Percentiles rank a stretch among this genome's conserved stretches.
Conservation (phyloP, 1,140 invertebrate genomes). For the Ruditapes philippinarum region DNA sequence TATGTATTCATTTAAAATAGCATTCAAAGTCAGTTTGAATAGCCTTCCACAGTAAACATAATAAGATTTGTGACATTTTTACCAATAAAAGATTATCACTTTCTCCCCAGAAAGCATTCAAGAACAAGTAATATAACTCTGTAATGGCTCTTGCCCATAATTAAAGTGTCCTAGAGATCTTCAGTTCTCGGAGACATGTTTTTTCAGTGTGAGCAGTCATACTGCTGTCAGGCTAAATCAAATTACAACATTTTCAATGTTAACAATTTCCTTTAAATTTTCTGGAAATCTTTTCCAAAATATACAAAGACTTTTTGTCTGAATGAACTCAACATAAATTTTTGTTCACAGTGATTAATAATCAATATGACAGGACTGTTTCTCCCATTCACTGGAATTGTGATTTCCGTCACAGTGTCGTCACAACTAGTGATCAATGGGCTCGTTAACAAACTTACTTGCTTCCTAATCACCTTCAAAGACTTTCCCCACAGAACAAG, state of each 20-base stretch:
- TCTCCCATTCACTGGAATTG: not conserved
- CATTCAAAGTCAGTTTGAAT: too few species aligned
- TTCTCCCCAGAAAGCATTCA: not conserved
- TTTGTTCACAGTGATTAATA: constrained; percentile 51
- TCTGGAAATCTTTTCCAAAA: not conserved
- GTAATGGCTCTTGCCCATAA: not conserved
- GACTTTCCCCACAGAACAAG: not conserved
- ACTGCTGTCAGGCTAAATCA: too few species aligned
- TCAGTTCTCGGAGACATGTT: not conserved
- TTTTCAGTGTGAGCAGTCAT: not conserved
- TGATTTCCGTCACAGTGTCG: not conserved
- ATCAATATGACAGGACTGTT: constrained; percentile 2
- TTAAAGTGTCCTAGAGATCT: not conserved
- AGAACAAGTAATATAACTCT: not conserved
- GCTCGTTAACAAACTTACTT: constrained; percentile 1
- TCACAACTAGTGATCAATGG: not conserved
- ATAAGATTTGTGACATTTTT: not conserved
- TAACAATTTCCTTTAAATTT: constrained; percentile 13
- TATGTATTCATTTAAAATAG: not conserved
- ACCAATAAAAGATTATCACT: not conserved
- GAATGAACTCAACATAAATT: not conserved
- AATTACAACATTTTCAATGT: not conserved
- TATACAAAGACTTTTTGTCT: not conserved
- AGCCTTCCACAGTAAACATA: not conserved
- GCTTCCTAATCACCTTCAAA: not conserved